Conservation (phyloP, 2,888 invertebrate species). For the Eupithecia dodoneata region DNA sequence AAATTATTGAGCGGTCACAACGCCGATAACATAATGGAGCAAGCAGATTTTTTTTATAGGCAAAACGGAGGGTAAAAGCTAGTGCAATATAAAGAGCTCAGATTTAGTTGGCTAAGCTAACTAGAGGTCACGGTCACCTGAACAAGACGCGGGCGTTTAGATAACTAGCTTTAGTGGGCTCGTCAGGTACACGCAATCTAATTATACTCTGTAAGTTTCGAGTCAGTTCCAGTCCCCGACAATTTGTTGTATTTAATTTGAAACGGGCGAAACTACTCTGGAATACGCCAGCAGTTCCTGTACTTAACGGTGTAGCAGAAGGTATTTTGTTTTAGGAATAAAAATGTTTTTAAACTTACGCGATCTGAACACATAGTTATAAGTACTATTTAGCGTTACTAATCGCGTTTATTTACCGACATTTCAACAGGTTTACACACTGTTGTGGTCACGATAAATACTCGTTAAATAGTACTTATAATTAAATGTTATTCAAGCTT, state of each 20-base stretch:
- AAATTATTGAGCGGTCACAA: background rate
- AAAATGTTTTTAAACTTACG: too few relatives aligned
- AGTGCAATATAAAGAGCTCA: background rate
- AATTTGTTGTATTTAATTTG: constrained; percentile 7
- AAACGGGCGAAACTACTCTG: background rate
- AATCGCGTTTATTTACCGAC: too few relatives aligned
- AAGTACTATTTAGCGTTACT: too few relatives aligned
- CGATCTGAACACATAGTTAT: too few relatives aligned
- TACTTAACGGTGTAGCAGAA: background rate
- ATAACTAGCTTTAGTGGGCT: background rate
- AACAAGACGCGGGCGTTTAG: background rate
- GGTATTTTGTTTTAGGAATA: background rate
- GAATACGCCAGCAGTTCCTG: background rate
- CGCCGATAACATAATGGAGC: background rate
- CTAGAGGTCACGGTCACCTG: background rate
- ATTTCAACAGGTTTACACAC: too few relatives aligned
- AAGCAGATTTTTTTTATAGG: background rate
- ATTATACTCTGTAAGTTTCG: background rate
- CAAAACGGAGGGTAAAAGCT: background rate
- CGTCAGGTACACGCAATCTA: background rate
- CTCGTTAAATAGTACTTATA: too few relatives aligned
- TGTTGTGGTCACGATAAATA: too few relatives aligned
- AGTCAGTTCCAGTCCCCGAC: background rate
- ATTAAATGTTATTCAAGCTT: too few relatives aligned
- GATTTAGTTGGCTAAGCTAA: background rate